Base-by-base conservation (phyloP, 2,797 vertebrate species). In the Protosalanx chinensis region DNA sequence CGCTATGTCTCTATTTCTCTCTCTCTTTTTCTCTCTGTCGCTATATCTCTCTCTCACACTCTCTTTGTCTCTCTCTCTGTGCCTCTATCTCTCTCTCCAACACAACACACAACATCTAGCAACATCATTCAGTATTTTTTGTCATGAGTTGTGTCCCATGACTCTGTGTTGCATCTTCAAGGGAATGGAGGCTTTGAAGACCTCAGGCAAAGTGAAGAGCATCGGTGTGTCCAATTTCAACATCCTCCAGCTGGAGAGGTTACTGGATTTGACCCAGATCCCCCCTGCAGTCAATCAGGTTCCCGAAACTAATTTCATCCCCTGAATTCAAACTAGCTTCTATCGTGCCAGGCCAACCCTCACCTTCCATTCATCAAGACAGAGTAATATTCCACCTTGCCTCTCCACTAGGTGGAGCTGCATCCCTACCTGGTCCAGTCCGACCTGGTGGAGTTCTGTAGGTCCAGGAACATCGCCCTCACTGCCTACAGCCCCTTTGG, bases 211-310 rank as follows among this genome's bases (percentile, higher is more conserved):
- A 72, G 92, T 92, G 67, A 93, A 81, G 82, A 92, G 88, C 75
- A 92, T 94, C 0, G 91, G 92, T 0, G 92, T 93, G 68, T 94
- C 92, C 60, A 94, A 94, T 85, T 94, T 94, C 79, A 89, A 32
- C 77, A 66, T 90, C 79, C 68, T 88, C 64, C 93, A 94, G 78
- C 81, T 94, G 71, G 82, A 93, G 80, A 89, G 92, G 58, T 86
- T 93, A 1, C 82, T 93, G 0, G 78, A 89, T 72, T 73, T 89
- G 76, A 90, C 91, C 64, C 86, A 77, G 71, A 84, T 91, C 10
- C 85, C 91, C 16, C 92, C 92, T 32, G 90, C 89, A 32, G 92
- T 94, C 72, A 92, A 93, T 68, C 91, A 94, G 91, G 93, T 93
- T 20, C 23, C 23, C 20, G 12, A 69, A n/a, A 1, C 16, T n/a